Evolutionary conservation across 2,888 invertebrate genomes (phyloP).

Genomic region (Caenorhabditis wallacei): DNA sequence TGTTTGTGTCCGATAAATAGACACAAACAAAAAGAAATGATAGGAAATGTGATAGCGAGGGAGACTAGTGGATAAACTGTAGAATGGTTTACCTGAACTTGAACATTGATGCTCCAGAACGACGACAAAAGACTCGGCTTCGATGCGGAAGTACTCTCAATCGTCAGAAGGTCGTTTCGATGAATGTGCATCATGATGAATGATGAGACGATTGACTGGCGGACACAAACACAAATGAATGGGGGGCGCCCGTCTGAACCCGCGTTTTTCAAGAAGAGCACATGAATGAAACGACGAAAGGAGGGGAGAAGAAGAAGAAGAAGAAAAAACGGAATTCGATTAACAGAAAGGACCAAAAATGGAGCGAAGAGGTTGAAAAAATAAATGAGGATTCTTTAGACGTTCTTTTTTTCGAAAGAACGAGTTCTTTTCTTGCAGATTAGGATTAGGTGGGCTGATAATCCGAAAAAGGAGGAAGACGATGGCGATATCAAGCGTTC

Average conservation of each 20-base stretch:
- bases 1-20: too few species aligned
- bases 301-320: slow-evolving; percentile 32
- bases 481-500: neutral
- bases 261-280: slow-evolving; percentile 15
- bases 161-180: slow-evolving; percentile 65
- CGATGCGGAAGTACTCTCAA: slow-evolving; percentile 70
- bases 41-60: neutral
- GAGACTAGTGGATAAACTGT: neutral
- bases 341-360: slow-evolving; percentile 46
- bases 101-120: slow-evolving; percentile 73
- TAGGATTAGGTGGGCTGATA: slow-evolving; percentile 34
- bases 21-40: neutral
- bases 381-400: slow-evolving; percentile 1
- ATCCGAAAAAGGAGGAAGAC: neutral
- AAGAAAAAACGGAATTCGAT: slow-evolving; percentile 39
- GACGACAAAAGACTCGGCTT: slow-evolving; percentile 73
- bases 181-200: slow-evolving; percentile 61
- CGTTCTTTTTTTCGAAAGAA: neutral
- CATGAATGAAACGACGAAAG: slow-evolving; percentile 35
- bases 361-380: slow-evolving; percentile 28
- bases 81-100: slow-evolving; percentile 60
- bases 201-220: slow-evolving; percentile 30
- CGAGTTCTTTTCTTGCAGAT: slow-evolving; percentile 5
- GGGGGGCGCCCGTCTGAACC: slow-evolving; percentile 14
- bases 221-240: slow-evolving; percentile 31